Base-by-base conservation (phyloP, 2,888 invertebrate species). In the Siphlonurus alternatus region DNA sequence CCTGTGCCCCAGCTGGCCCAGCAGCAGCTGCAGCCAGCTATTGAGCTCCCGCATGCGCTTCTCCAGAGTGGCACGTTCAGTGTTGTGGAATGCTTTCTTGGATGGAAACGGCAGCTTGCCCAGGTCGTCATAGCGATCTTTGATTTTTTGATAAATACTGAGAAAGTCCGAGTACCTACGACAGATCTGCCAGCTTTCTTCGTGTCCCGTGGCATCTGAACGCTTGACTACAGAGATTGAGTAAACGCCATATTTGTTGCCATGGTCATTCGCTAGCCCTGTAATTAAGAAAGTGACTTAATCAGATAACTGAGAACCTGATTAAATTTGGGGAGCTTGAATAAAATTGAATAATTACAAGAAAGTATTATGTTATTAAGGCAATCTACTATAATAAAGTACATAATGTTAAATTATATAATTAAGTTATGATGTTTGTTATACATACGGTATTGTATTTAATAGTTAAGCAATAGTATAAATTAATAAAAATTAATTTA, bases 111-210 rank as follows among this genome's bases (percentile, higher is more conserved):
- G 81, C 38, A 94, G 77, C 70, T 85, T 85, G 0, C 83, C 81
- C 23, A 94, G 76, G 72, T 88, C 87, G 25, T 88, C 86, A 80
- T 86, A 93, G 86, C 92, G 75, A 53, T 88, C 88, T 72, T 88
- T 88, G 60, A 94, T 82, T 71, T 87, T 85, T 67, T 85, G 83
- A 73, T 94, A 87, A 20, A 97, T 79, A 72, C 93, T 93, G 72
- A 94, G 84, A 76, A 97, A 97, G 76, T 96, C 95, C 22, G 93
- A 94, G 74, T 95, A 97, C 71, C 96, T 77, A 69, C 96, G 79
- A 71, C 93, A 92, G 66, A 95, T 89, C 72, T 93, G 93, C 93
- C 94, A 95, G 66, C 87, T 83, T 70, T 89, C 89, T 69, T 83
- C 80, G 68, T 81, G 81, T 15, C 85, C 70, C 85, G 23, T 19